Percentiles rank a stretch among this genome's conserved stretches.
Conservation (phyloP, 2,888 invertebrate species). For the Glomeris marginata region DNA sequence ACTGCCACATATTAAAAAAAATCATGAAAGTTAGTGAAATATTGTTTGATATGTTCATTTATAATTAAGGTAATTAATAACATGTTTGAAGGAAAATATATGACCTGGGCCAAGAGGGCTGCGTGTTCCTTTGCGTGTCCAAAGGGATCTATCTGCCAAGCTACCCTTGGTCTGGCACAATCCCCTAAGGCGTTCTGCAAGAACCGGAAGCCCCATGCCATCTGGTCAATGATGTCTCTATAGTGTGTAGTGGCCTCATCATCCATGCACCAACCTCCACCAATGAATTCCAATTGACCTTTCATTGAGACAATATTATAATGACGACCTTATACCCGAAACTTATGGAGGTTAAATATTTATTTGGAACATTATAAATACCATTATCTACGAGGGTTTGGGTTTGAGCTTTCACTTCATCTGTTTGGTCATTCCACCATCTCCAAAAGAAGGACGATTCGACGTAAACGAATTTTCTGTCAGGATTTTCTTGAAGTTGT, state of each 20-base stretch:
- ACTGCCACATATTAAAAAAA: neutral
- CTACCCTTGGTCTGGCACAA: conserved; percentile 57
- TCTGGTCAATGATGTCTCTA: conserved; percentile 55
- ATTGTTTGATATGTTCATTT: neutral
- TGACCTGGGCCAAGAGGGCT: conserved; percentile 36
- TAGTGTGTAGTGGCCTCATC: conserved; percentile 26
- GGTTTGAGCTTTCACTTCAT: conserved; percentile 42
- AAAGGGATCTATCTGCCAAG: conserved; percentile 79
- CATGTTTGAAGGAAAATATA: neutral
- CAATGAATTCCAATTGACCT: conserved; percentile 23
- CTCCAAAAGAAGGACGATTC: neutral
- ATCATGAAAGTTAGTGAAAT: neutral
- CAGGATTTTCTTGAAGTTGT: conserved; percentile 26
- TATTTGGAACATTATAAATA: too few relatives aligned
- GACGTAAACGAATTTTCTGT: conserved; percentile 23
- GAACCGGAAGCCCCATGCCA: conserved; percentile 49
- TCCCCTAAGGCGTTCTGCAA: conserved; percentile 52
- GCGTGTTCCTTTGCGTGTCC: conserved; percentile 79
- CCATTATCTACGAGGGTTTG: conserved; percentile 44
- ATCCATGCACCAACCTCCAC: conserved; percentile 25
- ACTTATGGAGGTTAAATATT: too few relatives aligned
- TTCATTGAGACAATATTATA: neutral
- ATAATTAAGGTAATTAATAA: neutral
- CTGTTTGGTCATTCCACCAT: conserved; percentile 39
- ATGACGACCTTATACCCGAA: too few relatives aligned